Evolutionary conservation across 2,888 invertebrate species (phyloP).

Genomic region (Epinotia demarniana): DNA sequence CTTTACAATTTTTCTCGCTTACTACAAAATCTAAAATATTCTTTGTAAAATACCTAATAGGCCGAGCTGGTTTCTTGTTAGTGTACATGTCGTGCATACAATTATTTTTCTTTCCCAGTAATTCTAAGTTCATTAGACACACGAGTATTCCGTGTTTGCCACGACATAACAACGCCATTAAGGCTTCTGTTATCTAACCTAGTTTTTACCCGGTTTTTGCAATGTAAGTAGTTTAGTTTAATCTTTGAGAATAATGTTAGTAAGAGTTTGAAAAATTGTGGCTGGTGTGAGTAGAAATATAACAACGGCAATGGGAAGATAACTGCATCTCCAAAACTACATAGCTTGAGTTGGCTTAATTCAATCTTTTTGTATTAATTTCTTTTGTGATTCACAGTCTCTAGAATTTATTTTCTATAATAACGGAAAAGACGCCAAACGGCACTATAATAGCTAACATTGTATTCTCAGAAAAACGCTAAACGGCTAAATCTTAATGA

Average conservation of each 20-base stretch:
- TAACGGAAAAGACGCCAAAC: too few species aligned
- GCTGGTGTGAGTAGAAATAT: neutral
- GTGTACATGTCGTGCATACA: conserved; percentile 21
- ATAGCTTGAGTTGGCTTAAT: too few species aligned
- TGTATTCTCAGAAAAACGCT: too few species aligned
- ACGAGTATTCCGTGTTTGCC: conserved; percentile 29
- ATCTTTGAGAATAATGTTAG: conserved; percentile 11
- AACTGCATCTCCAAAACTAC: too few species aligned
- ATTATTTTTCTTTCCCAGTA: conserved; percentile 33
- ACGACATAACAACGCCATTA: conserved; percentile 46
- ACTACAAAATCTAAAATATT: neutral
- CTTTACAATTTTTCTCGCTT: neutral
- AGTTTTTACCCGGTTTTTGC: conserved; percentile 31
- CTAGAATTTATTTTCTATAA: too few species aligned
- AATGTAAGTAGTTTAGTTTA: conserved; percentile 5
- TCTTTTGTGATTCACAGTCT: too few species aligned
- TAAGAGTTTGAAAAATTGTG: neutral
- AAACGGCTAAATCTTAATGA: too few species aligned
- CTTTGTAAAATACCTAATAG: neutral
- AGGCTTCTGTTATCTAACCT: conserved; percentile 39
- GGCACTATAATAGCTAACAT: too few species aligned
- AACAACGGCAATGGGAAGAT: neutral
- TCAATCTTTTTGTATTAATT: too few species aligned
- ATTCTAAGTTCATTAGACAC: conserved; percentile 35
- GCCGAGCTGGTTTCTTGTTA: neutral